Evolutionary conservation across 2,888 invertebrate genomes (phyloP), one percentile per base, ranked within the genome.

Genomic region (Eristalinus sepulchralis): DNA sequence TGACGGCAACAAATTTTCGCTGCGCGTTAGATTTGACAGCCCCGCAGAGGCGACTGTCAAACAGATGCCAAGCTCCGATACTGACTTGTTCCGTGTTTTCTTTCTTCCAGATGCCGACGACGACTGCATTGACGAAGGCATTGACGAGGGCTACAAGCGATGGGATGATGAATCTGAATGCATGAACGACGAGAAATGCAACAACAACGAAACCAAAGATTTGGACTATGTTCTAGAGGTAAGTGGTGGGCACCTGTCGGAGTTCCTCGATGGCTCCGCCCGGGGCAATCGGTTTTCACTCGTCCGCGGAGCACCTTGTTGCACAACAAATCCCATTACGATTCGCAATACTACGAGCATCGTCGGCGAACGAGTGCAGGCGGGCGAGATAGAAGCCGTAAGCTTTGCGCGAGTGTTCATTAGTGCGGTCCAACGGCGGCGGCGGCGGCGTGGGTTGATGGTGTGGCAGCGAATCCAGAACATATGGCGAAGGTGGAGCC

Each of bases 61-160:
- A 80, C 34, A 31, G 53, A 72, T 80, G 59, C 80, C 60, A 59
- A 79, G 33, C 72, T 72, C 39, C 27, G 39, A 73, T 80, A 20
- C 68, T 73, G 13, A 63, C 55, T 60, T 83, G 47, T 47, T 47
- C 57, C 57, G 57, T 57, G 24, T 66, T 68, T 67, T 75, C 66
- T 67, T 70, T 47, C 71, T 62, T 90, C 11, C 93, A 90, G 96
- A 96, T 92, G 95, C 95, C 11, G 96, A 97, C 90, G 97, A 97
- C 92, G 97, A 97, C 93, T 97, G 97, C 86, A 97, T 97, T 91
- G 98, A 97, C 93, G 94, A 97, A 89, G 97, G 97, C 93, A 96
- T 97, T 1, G 96, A 95, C 81, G 96, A 96, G 90, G 94, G 94
- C 89, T 95, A 95, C 89, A 92, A 92, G 85, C 91, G 91, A 88